Percentiles rank a stretch among this genome's conserved stretches.
phyloP scores from a whole-genome alignment of 2,113 vertebrate genomes.

The Chrysemys picta region DNA sequence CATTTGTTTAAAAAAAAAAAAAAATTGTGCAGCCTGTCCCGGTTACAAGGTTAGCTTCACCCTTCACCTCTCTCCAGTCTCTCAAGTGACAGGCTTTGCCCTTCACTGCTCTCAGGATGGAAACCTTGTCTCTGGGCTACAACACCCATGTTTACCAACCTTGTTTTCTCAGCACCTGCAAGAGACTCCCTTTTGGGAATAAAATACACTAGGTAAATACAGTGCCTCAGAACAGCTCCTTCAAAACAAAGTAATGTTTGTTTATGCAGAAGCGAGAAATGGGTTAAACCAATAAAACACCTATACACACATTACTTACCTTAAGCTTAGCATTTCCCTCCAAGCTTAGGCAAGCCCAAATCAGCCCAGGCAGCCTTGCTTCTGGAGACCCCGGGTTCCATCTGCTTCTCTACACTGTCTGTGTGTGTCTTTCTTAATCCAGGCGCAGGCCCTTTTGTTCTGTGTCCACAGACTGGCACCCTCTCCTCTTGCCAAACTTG shows the following conservation, averaged over 20 bases:
- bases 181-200: no score
- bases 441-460: fast-evolving
- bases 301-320: background rate
- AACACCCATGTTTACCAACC: background rate
- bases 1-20: background rate
- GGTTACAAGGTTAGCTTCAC: fast-evolving
- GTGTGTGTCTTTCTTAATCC: background rate
- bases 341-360: background rate
- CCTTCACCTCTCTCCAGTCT: fast-evolving
- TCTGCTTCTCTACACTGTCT: fast-evolving
- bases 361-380: background rate
- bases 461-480: background rate
- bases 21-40: background rate
- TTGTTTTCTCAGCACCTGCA: background rate
- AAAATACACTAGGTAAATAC: background rate
- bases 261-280: background rate
- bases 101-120: background rate
- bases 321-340: background rate
- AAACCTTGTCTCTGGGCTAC: no score
- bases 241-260: background rate
- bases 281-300: background rate
- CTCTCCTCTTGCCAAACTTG: background rate
- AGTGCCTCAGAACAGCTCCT: background rate
- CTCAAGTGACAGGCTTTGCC: no score
- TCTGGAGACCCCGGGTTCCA: fast-evolving